Percentiles rank a stretch among this genome's conserved stretches.
These are phyloP conservation scores for Leuciscus idus DNA, from an alignment of 2,113 vertebrate species.

Conservation along the genomic window DNA sequence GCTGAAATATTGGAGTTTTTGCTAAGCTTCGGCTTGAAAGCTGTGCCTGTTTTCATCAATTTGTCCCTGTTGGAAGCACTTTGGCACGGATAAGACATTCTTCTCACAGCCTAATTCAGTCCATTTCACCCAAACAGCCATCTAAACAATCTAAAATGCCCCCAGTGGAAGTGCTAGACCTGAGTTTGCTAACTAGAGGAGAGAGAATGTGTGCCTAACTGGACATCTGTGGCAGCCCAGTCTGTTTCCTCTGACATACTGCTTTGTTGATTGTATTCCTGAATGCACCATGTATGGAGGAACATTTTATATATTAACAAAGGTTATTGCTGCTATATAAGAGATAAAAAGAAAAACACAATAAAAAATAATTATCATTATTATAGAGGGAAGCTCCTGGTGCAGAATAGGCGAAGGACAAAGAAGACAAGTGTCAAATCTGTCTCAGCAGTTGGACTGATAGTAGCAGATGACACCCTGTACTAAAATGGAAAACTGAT, in stretches of 20 bases:
- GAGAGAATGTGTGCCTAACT: slow-evolving; percentile 53
- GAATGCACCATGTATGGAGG: slow-evolving; percentile 14
- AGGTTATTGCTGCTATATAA: not conserved
- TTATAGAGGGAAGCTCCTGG: not conserved
- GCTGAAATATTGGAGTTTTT: slow-evolving; percentile 72
- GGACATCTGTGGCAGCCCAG: slow-evolving; percentile 53
- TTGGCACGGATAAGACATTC: slow-evolving; percentile 64
- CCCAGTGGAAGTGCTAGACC: slow-evolving; percentile 62
- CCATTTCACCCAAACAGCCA: slow-evolving; percentile 68
- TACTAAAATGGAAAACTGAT: not conserved
- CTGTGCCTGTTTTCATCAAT: slow-evolving; percentile 55
- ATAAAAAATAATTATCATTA: not conserved
- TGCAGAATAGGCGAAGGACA: not conserved
- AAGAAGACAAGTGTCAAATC: not conserved
- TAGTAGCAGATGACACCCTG: not conserved
- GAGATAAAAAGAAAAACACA: not conserved
- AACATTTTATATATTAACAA: slow-evolving; percentile 10
- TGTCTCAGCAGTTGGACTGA: not conserved
- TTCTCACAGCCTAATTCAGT: slow-evolving; percentile 66
- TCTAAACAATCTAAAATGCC: slow-evolving; percentile 69
- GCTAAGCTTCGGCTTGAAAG: slow-evolving; percentile 64
- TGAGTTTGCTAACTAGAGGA: slow-evolving; percentile 56
- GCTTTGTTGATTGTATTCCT: slow-evolving; percentile 24
- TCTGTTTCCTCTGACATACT: slow-evolving; percentile 44
- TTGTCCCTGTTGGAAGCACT: slow-evolving; percentile 63